A percentile compares a stretch with the other conserved stretches of the same genome.
Evolutionary conservation across 2,113 vertebrate species (phyloP).

Genomic region (Phaethon lepturus): DNA sequence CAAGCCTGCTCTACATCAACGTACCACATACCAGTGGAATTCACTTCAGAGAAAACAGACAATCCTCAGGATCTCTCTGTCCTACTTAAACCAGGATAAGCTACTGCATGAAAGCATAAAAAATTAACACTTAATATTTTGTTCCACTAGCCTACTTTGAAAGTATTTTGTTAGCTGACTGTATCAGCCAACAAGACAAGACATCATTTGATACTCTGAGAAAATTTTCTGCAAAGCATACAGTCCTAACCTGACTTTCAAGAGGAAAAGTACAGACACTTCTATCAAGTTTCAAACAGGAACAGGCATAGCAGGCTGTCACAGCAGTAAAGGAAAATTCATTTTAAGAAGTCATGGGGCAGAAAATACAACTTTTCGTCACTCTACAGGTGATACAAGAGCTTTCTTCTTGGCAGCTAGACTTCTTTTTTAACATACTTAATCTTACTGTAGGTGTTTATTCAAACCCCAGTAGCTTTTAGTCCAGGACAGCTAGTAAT

Average conservation of each 20-base stretch:
- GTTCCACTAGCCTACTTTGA: constrained; percentile 17
- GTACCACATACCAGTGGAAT: not conserved
- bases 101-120: not conserved
- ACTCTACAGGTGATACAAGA: not conserved
- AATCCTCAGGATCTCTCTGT: not conserved
- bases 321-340: not conserved
- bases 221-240: not conserved
- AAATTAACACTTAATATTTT: constrained; percentile 17
- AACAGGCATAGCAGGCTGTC: not conserved
- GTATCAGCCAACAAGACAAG: not conserved
- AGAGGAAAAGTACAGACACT: not conserved
- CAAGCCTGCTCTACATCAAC: constrained; percentile 14
- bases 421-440: not conserved
- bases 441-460: not conserved
- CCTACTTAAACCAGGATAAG: constrained; percentile 16
- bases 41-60: constrained; percentile 4
- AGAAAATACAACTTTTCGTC: not conserved
- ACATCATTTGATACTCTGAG: not conserved
- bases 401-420: not conserved
- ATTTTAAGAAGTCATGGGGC: not conserved
- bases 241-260: constrained; percentile 11
- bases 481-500: not conserved
- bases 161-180: not conserved
- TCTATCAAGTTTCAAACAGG: not conserved
- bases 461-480: not conserved